Base-by-base conservation (phyloP, 2,888 invertebrate species). In the Azorinus chamasolen region DNA sequence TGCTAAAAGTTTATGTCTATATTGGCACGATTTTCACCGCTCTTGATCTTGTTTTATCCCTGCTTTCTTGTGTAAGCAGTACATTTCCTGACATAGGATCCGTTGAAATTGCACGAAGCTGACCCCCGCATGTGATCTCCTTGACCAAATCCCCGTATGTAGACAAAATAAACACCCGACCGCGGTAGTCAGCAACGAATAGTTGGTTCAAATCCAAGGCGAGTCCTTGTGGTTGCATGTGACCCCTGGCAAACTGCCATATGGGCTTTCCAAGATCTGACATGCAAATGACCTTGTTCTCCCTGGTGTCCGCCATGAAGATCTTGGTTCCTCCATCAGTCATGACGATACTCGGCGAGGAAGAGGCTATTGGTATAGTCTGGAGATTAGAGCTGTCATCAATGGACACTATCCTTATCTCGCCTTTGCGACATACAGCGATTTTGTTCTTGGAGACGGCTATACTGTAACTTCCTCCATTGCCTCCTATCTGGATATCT, bases 81-180 rank as follows among this genome's bases (percentile, higher is more conserved):
- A 80, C 16, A 12, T 61, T 74, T 8, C 77, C 74, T 5, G 76
- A 70, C 55, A 71, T 77, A 8, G 61, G 25, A 51, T 80, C 80
- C 27, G 73, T 58, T 27, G 70, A 66, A 3, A 80, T 14, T 3
- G 76, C 48, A 14, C 68, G 54, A 16, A 80, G 41, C 20, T 63
- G 76, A 16, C 80, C 80, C 6, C 62, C 45, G 54, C 80, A 77
- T 8, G 74, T 45, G 12, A 80, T 46, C 18, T 66, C 70, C 20
- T 76, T 58, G n/a, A 76, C 53, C n/a, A 77, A 62, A n/a, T 77
- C 53, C 4, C 80, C 80, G 50, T 77, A 80, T 4, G 80, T 80
- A 2, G 80, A 80, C 69, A 80, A 45, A 1, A 80, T 54, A 2
- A 66, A 43, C 39, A 80, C 64, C 20, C 43, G 62, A 0, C 80